Conservation (phyloP, 2,888 invertebrate species). For the Drosophila cognata region DNA sequence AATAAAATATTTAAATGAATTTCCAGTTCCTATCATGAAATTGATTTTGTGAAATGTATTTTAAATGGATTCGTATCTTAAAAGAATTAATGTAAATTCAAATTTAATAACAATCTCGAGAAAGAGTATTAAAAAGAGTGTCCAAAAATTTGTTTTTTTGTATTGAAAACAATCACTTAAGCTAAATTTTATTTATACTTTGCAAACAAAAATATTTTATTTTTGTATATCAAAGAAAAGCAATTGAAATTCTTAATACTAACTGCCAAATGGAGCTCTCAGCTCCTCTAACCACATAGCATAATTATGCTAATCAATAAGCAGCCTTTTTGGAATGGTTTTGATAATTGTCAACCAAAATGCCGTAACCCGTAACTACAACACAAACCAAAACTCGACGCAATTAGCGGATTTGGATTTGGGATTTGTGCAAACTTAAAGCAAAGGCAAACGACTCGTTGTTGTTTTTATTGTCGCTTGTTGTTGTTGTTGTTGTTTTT, state of each 20-base stretch:
- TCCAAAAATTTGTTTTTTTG: rapidly evolving
- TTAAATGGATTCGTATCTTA: not conserved
- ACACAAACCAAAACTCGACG: slow-evolving; percentile 64
- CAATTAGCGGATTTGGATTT: slow-evolving; percentile 79
- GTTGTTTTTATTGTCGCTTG: slow-evolving; percentile 24
- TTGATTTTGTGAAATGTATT: not conserved
- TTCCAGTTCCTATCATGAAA: not conserved
- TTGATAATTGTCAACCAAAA: slow-evolving; percentile 17
- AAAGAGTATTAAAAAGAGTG: not conserved
- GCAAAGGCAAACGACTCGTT: slow-evolving; percentile 47
- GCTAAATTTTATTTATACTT: not conserved
- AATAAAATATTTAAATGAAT: not conserved
- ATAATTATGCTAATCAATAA: slow-evolving; percentile 69
- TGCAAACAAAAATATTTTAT: not conserved
- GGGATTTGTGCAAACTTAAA: slow-evolving; percentile 51
- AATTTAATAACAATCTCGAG: not conserved
- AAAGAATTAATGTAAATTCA: not conserved
- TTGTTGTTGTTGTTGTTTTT: slow-evolving; percentile 44
- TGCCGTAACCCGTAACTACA: slow-evolving; percentile 47
- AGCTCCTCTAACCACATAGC: not conserved
- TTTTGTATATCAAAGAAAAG: not conserved
- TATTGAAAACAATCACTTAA: not conserved
- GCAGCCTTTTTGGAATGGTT: slow-evolving; percentile 37
- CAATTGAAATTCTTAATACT: not conserved
- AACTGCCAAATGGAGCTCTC: not conserved